phyloP scores from a whole-genome alignment of 2,888 invertebrate species.

The Stenurella melanura region DNA sequence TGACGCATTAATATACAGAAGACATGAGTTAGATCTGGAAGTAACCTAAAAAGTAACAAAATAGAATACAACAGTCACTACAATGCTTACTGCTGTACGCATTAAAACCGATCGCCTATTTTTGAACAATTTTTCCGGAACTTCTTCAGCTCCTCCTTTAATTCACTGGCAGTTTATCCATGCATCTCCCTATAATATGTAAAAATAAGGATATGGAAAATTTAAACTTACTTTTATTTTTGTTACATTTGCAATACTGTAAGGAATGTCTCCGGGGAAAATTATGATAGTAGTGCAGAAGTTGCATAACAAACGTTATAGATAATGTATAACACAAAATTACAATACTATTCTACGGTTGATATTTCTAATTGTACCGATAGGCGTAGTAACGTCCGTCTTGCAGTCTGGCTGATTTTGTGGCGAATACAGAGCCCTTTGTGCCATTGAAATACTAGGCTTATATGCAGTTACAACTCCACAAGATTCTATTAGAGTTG shows the following conservation, averaged over 20 bases:
- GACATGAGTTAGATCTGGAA: too few species aligned
- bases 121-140: too few species aligned
- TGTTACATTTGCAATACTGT: not conserved
- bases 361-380: not conserved
- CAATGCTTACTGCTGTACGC: too few species aligned
- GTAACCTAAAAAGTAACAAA: too few species aligned
- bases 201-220: too few species aligned
- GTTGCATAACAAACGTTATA: not conserved
- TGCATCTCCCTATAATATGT: too few species aligned
- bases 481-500: slow-evolving; percentile 50
- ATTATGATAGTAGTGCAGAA: not conserved
- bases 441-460: slow-evolving; percentile 8
- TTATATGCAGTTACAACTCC: slow-evolving; percentile 1
- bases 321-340: not conserved
- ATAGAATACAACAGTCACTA: too few species aligned
- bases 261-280: not conserved
- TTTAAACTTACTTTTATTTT: too few species aligned
- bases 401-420: slow-evolving; percentile 15
- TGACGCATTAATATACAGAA: too few species aligned
- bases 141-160: too few species aligned
- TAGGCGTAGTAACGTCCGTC: slow-evolving; percentile 4
- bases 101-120: too few species aligned
- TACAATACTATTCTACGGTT: not conserved
- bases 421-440: slow-evolving; percentile 13
- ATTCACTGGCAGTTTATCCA: too few species aligned